Base-by-base conservation (phyloP, 2,888 invertebrate genomes). In the Agrotis exclamationis region DNA sequence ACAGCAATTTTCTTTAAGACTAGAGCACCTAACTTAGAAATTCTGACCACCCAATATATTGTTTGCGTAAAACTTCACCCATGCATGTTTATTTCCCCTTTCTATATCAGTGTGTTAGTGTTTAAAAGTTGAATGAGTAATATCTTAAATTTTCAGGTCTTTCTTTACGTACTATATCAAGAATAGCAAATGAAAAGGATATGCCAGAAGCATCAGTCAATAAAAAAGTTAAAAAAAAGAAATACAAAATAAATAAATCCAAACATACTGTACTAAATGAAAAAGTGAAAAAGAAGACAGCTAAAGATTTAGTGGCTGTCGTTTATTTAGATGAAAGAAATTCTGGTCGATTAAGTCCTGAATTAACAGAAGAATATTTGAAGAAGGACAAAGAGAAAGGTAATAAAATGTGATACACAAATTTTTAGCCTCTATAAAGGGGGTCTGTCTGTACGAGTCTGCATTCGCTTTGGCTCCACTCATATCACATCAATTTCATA, bases 121-220 rank as follows among this genome's bases (percentile, higher is more conserved):
- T 14, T 9, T n/a, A n/a, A 24, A 63, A 39, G 14, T 22, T 22
- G 9, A 39, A 6, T 22, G 13, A 3, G 18, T 33, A 33, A 18
- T n/a, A 20, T 9, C 14, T 64, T 22, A 1, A 6, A 22, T 33
- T 3, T 64, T n/a, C 18, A 65, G 65, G 65, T 11, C 33, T 65
- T 47, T 33, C 65, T 48, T 33, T 65, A 33, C 65, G 65, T 18
- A 48, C 65, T 18, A 18, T 65, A 33, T 65, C 65, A 48, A 65
- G 65, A 65, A 65, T 65, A 14, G 11, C 65, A 47, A 47, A 22
- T 48, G 65, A 65, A 48, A 48, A 14, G 22, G 47, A 47, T 22
- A 22, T 65, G 33, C 33, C 65, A 33, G 65, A 65, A 9, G 33
- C 47, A 33, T n/a, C 33, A 33, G 22, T n/a, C 22, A 18, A 14